A percentile compares a stretch with the other conserved stretches of the same genome.
These are phyloP conservation scores for Dicrostonyx torquatus DNA, from an alignment of 2,797 vertebrate species.

Conservation along the genomic window DNA sequence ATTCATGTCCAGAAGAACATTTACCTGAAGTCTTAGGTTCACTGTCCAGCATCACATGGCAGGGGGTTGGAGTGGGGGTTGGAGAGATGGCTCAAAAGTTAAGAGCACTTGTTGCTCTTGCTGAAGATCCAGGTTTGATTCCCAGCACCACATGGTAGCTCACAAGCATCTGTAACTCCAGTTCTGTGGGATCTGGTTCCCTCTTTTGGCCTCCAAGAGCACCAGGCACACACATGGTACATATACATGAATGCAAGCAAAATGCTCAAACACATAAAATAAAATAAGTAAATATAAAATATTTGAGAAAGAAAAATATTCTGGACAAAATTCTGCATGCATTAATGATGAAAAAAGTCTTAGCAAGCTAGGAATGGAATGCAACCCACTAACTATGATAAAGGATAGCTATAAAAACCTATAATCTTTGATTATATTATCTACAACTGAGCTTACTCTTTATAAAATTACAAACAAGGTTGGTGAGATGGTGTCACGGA, in stretches of 20 bases:
- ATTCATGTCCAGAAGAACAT: not conserved
- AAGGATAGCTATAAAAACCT: not conserved
- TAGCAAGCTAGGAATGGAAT: not conserved
- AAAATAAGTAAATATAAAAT: not conserved
- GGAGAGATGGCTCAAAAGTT: not conserved
- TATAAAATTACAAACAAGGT: not conserved
- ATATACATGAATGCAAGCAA: not conserved
- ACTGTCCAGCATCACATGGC: not conserved
- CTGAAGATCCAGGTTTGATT: not conserved
- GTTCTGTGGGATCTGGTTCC: not conserved
- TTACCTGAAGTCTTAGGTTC: not conserved
- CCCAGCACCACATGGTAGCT: not conserved
- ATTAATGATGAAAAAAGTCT: not conserved
- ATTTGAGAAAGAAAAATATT: not conserved
- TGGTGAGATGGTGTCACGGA: not conserved
- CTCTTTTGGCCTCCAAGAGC: not conserved
- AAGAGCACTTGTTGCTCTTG: not conserved
- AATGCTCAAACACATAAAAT: not conserved
- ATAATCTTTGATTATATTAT: not conserved
- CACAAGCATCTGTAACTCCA: not conserved
- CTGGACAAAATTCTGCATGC: not conserved
- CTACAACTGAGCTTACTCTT: not conserved
- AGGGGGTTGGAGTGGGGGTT: too few species aligned
- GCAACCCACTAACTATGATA: not conserved
- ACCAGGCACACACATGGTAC: not conserved